Evolutionary conservation across 2,113 vertebrate species (phyloP).

Genomic region (Colossoma macropomum): DNA sequence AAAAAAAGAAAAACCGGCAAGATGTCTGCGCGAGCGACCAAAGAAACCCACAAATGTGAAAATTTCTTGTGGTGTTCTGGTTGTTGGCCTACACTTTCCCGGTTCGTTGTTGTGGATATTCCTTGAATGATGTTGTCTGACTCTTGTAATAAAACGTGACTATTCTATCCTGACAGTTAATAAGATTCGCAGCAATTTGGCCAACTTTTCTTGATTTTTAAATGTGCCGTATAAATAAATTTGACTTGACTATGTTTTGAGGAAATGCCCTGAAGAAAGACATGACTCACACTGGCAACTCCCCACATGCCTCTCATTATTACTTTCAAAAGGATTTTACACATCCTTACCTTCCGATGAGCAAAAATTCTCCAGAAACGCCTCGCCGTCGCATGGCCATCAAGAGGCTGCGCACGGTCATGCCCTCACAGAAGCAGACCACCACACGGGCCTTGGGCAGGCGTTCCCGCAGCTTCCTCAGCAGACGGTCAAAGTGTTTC

Average conservation of each 20-base stretch:
- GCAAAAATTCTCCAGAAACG: conserved; percentile 90
- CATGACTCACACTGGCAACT: neutral
- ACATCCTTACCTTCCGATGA: conserved; percentile 89
- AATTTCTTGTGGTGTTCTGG: too few relatives aligned
- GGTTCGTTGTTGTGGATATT: too few relatives aligned
- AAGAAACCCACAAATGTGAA: too few relatives aligned
- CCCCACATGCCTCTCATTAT: neutral
- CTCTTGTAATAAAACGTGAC: too few relatives aligned
- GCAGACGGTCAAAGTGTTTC: conserved; percentile 92
- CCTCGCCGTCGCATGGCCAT: conserved; percentile 94
- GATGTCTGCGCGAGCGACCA: too few relatives aligned
- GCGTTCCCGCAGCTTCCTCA: conserved; percentile 91
- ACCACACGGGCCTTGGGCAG: conserved; percentile 95
- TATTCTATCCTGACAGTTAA: too few relatives aligned
- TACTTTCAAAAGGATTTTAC: neutral
- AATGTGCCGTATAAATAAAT: too few relatives aligned
- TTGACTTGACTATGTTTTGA: neutral
- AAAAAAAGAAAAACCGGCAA: too few relatives aligned
- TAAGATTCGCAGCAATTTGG: too few relatives aligned
- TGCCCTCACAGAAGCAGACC: conserved; percentile 97
- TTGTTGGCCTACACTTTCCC: too few relatives aligned
- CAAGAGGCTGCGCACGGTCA: conserved; percentile 94
- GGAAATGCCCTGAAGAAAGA: neutral
- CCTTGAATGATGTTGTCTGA: too few relatives aligned
- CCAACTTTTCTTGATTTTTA: too few relatives aligned